Conservation (phyloP, 2,797 vertebrate species). For the Merluccius polli region DNA sequence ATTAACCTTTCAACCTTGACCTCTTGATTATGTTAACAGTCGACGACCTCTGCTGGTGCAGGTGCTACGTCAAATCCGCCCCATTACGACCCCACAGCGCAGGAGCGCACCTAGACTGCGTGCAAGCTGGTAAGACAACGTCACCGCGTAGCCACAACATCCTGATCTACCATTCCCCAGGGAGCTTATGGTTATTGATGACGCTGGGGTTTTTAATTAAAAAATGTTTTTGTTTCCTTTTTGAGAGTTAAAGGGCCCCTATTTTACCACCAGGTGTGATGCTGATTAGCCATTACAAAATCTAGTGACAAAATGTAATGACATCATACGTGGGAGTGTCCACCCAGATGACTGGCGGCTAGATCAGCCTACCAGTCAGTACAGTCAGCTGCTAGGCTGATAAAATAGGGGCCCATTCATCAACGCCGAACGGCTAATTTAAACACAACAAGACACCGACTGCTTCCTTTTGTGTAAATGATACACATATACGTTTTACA, state of each 20-base stretch:
- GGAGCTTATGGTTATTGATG: neutral
- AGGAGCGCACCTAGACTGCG: constrained; percentile 75
- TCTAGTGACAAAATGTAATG: too few relatives aligned
- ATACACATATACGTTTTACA: neutral
- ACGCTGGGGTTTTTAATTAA: neutral
- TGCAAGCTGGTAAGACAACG: constrained; percentile 69
- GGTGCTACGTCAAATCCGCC: constrained; percentile 79
- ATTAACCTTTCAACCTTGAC: constrained; percentile 78
- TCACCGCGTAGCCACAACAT: neutral
- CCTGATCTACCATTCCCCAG: neutral
- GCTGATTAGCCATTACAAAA: neutral
- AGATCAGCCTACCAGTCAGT: too few relatives aligned
- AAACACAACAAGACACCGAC: neutral
- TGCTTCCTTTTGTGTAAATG: neutral
- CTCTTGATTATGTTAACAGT: constrained; percentile 80
- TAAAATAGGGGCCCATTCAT: neutral
- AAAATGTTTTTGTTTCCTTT: neutral
- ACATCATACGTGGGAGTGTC: too few relatives aligned
- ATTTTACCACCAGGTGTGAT: neutral
- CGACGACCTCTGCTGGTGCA: constrained; percentile 81
- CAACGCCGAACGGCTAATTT: too few relatives aligned
- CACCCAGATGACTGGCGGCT: too few relatives aligned
- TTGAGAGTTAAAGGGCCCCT: neutral
- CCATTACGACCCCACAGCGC: constrained; percentile 72
- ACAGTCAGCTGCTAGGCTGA: too few relatives aligned